Percentiles rank a stretch among this genome's conserved stretches.
Evolutionary conservation across 2,113 vertebrate genomes (phyloP).

Genomic region (Hemibagrus wyckioides): DNA sequence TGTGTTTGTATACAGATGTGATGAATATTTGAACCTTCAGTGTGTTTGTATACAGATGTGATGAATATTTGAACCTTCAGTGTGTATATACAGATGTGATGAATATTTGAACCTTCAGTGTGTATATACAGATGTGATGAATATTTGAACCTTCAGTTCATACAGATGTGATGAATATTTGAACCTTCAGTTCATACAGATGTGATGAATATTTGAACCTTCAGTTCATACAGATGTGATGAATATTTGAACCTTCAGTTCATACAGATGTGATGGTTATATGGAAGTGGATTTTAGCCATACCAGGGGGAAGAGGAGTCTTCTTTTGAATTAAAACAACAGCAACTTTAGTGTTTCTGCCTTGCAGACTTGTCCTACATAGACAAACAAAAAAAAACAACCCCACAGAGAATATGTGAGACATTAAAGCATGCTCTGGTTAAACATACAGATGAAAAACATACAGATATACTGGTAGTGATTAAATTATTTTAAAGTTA

Average conservation of each 20-base stretch:
- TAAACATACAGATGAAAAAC: neutral
- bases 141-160: neutral
- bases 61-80: no score
- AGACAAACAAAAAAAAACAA: slow-evolving; percentile 27
- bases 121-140: neutral
- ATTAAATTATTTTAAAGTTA: neutral
- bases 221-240: no score
- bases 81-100: no score
- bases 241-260: neutral
- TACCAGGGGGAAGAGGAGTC: slow-evolving; percentile 95
- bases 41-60: no score
- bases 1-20: no score
- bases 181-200: neutral
- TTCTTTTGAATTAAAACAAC: slow-evolving; percentile 99
- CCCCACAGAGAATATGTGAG: neutral
- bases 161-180: neutral
- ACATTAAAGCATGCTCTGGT: neutral
- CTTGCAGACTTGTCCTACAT: slow-evolving; percentile 92
- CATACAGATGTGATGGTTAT: neutral
- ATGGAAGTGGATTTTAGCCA: neutral
- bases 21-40: no score
- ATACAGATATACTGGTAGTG: neutral
- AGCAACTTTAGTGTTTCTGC: slow-evolving; percentile 96
- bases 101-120: neutral
- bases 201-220: neutral